Evolutionary conservation across 2,888 invertebrate genomes (phyloP).

Genomic region (Zhuqinia jingwanae): DNA sequence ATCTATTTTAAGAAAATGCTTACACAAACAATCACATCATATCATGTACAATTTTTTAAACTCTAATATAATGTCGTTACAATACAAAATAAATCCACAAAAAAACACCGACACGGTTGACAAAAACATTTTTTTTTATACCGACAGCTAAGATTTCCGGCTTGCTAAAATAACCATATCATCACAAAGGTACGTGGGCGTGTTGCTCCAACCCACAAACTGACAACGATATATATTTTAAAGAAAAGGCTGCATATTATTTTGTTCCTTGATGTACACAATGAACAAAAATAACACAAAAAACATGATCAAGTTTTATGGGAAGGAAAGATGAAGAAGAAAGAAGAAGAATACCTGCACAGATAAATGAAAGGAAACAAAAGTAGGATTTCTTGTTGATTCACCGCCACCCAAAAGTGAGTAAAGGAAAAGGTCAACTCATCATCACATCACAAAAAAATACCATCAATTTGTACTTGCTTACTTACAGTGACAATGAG

Average conservation of each 20-base stretch:
- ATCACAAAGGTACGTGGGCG: constrained; percentile 12
- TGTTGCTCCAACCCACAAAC: not conserved
- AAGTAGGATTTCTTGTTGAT: not conserved
- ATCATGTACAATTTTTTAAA: too few species aligned
- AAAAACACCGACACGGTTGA: constrained; percentile 1
- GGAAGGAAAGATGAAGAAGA: too few species aligned
- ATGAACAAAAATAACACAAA: too few species aligned
- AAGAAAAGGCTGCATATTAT: not conserved
- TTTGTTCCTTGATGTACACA: too few species aligned
- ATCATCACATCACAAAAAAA: constrained; percentile 33
- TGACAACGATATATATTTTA: not conserved
- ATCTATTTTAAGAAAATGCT: too few species aligned
- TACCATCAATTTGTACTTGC: constrained; percentile 24
- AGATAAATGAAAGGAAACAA: not conserved
- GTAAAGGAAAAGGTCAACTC: constrained; percentile 45
- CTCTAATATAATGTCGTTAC: not conserved
- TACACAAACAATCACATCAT: too few species aligned
- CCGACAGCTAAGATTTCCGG: constrained; percentile 21
- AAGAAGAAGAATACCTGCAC: too few species aligned
- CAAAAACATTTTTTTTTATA: not conserved
- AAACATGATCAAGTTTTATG: not conserved
- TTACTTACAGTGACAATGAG: constrained; percentile 1
- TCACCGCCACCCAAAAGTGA: constrained; percentile 23
- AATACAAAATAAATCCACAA: not conserved
- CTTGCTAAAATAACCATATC: constrained; percentile 11